Evolutionary conservation across 1,140 invertebrate genomes (phyloP).

Genomic region (Euglossa dilemma): DNA sequence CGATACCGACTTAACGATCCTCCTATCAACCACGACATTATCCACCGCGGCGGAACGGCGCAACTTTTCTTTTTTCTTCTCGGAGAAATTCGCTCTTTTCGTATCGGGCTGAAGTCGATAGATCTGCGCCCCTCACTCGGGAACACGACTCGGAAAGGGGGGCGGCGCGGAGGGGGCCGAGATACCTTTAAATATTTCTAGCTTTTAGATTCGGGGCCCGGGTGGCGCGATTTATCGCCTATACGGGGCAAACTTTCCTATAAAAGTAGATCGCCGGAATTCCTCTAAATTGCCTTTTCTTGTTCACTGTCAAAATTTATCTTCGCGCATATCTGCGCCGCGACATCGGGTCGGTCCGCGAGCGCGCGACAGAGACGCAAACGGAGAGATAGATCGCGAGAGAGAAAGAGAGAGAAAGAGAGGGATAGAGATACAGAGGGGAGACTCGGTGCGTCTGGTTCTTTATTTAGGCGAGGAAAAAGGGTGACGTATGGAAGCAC

Average conservation of each 20-base stretch:
- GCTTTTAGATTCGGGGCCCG: slow-evolving; percentile 22
- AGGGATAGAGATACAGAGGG: no score
- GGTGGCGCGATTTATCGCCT: slow-evolving; percentile 33
- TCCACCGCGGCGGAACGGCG: neutral
- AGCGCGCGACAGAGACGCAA: neutral
- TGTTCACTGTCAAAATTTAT: slow-evolving; percentile 65
- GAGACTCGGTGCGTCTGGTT: neutral
- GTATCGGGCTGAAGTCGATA: neutral
- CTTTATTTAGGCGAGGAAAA: slow-evolving; percentile 48
- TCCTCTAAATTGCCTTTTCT: slow-evolving; percentile 65
- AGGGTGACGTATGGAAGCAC: slow-evolving; percentile 29
- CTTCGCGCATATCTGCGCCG: slow-evolving; percentile 49
- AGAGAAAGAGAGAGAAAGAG: no score
- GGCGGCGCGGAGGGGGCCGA: neutral
- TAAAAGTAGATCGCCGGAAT: slow-evolving; percentile 52
- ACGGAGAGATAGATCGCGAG: no score
- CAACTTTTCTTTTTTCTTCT: neutral
- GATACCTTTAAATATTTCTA: slow-evolving; percentile 48
- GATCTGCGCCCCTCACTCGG: neutral
- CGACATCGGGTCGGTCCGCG: neutral
- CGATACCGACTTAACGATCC: neutral
- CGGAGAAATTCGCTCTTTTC: neutral
- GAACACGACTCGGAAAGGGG: neutral
- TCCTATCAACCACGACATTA: neutral
- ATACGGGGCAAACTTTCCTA: slow-evolving; percentile 43